Base-by-base conservation (phyloP, 2,888 invertebrate genomes). In the Antheraea assamensis region DNA sequence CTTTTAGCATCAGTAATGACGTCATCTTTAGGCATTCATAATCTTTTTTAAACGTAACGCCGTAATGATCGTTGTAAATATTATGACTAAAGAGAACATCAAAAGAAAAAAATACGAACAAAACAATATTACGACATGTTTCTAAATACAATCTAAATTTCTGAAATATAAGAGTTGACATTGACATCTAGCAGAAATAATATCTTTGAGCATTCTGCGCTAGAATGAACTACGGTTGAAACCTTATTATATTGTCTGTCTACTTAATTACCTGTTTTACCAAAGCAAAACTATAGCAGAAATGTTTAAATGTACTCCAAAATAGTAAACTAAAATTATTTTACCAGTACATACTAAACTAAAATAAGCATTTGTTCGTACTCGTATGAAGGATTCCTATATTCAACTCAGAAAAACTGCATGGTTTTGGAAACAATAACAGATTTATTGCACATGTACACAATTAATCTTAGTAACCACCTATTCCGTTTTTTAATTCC, bases 61-160 rank as follows among this genome's bases (percentile, higher is more conserved):
- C 61, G 78, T 42, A 30, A 82, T 75, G 71, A 85, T 76, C 66
- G 78, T 75, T 72, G 76, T 77, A 47, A 85, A 77, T 73, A 82
- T 78, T 72, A 83, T 77, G 73, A 82, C 77, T 78, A 81, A 78
- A 78, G 76, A 77, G 77, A 83, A 80, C 82, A 87, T 86, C 74
- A 78, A 81, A 81, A 81, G 77, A 75, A 76, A 78, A 77, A 47
- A 19, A 35, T 15, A 24, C 3, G 5, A 19, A 74, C 74, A 64
- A 61, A 31, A 66, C 31, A 66, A 30, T 66, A 66, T 66, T 31
- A 66, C 31, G 27, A 61, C 24, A 15, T 27, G 19, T 55, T 27
- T 27, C 10, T 27, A 8, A 61, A 61, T 27, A 27, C 24, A 61
- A 61, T 27, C 27, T 17, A 61, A 61, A 27, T 27, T 61, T 27